phyloP scores from a whole-genome alignment of 2,113 vertebrate genomes.

The sheep (Ovis aries) region ARS-UI_Ramb_v3.0 NC_056054.1:112498001-112498500 shows the following conservation, averaged over 20 bases:
- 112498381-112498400: neutral
- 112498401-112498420: neutral
- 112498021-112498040: neutral
- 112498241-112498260: neutral
- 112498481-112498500: neutral
- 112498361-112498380: neutral
- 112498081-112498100: neutral
- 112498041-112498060: neutral
- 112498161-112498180: neutral
- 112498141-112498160: neutral
- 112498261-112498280: neutral
- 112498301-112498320: neutral
- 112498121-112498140: neutral
- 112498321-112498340: neutral
- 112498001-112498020: neutral
- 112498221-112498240: neutral
- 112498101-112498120: neutral
- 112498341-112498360: neutral
- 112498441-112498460: neutral
- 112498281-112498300: neutral
- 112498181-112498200: neutral
- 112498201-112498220: neutral
- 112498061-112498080: neutral
- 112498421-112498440: neutral
- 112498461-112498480: neutral